Percentiles rank a stretch among this genome's conserved stretches.
Conservation (phyloP, 2,797 vertebrate genomes). For the Acridotheres tristis region DNA sequence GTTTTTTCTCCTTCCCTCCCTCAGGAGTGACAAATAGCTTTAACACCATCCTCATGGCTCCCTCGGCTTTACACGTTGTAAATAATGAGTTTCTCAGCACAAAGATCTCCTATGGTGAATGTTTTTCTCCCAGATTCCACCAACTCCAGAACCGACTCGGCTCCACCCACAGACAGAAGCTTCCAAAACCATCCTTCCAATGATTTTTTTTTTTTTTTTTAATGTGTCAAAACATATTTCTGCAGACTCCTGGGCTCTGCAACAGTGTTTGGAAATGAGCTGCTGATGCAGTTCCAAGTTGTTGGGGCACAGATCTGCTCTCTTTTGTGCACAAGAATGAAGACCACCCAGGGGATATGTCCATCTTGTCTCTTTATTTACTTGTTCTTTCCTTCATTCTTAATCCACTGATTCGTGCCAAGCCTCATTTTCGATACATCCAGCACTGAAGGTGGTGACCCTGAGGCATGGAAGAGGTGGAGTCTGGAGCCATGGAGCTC, state of each 20-base stretch:
- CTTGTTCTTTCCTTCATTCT: not conserved
- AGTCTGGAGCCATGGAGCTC: not conserved
- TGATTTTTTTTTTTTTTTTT: not conserved
- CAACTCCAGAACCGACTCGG: not conserved
- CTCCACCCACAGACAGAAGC: not conserved
- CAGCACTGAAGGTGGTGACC: not conserved
- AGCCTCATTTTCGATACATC: not conserved
- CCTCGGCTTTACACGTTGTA: not conserved
- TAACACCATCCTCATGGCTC: not conserved
- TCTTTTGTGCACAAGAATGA: not conserved
- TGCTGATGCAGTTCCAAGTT: not conserved
- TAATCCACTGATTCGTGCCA: not conserved
- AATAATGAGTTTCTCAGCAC: not conserved
- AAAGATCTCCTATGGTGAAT: not conserved
- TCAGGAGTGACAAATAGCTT: constrained; percentile 10
- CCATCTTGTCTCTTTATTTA: not conserved
- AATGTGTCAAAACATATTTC: not conserved
- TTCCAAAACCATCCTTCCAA: not conserved
- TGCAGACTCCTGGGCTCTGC: not conserved
- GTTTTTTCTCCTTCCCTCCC: not conserved
- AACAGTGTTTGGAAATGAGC: not conserved
- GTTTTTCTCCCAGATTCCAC: not conserved
- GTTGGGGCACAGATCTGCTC: not conserved
- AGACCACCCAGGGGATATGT: not conserved
- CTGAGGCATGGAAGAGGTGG: not conserved